Base-by-base conservation (phyloP, 2,797 vertebrate species). In the Macroramphosus scolopax region DNA sequence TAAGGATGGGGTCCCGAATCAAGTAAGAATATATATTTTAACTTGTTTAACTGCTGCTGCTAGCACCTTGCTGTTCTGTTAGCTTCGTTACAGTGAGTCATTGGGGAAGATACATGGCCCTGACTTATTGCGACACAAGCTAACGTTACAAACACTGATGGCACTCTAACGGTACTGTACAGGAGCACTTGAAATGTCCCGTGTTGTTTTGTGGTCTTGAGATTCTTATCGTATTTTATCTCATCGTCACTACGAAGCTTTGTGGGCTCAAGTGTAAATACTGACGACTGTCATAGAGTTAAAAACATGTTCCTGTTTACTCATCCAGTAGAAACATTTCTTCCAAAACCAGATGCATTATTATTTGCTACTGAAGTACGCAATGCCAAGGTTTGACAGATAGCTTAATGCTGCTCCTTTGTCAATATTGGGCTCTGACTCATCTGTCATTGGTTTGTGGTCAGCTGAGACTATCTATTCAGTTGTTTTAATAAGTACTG, bases 1-100 rank as follows among this genome's bases (percentile, higher is more conserved):
- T 13, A 57, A 87, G 46, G 72, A 91, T 91, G 90, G 88, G 88
- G 49, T 91, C 89, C 70, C 74, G 90, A 54, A 85, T 90, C 77
- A 90, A 84, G 90, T 91, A 88, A 87, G 88, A 50, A 22, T n/a
- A 6, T 25, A 25, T 22, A 11, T 28, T 33, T 17, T 8, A n/a
- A n/a, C n/a, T 17, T 6, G 3, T 33, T 38, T 10, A 3, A 12
- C 17, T 9, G 17, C 13, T 3, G 1, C 15, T 17, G 31, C 17
- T 2, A n/a, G 35, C 37, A 8, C 13, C 8, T 15, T 2, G 5
- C 6, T 26, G 29, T 15, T 10, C 12, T 6, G 54, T 37, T 61
- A 67, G 65, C 63, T 59, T 32, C 39, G 48, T 51, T 49, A 14
- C 31, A 17, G 56, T 28, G 41, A 60, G 67, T 80, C 75, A 72